These are phyloP conservation scores for Rhegmatorhina hoffmannsi DNA, from an alignment of 2,113 vertebrate genomes.

Conservation along the genomic window DNA sequence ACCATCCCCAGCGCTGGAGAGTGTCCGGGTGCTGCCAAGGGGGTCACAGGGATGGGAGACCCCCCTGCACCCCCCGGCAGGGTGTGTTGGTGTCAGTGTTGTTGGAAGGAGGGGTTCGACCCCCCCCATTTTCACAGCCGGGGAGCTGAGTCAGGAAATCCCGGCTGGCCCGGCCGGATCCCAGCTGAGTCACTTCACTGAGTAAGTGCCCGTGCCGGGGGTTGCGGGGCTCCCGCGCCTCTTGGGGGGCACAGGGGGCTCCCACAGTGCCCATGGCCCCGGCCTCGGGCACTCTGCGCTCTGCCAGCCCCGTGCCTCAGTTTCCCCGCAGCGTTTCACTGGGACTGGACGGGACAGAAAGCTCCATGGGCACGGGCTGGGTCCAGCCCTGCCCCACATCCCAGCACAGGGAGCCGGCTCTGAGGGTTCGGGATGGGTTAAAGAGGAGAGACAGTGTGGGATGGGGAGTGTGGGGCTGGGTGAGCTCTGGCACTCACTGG, in stretches of 20 bases:
- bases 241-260: not conserved
- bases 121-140: not conserved
- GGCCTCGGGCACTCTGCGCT: not conserved
- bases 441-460: not conserved
- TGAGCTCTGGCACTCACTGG: not conserved
- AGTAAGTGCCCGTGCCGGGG: not conserved
- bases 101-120: not conserved
- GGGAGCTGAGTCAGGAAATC: conserved; percentile 57
- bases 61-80: fast-evolving
- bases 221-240: not conserved
- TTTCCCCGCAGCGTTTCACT: not conserved
- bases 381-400: fast-evolving
- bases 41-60: not conserved
- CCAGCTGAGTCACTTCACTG: conserved; percentile 53
- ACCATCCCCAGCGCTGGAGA: fast-evolving
- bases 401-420: not conserved
- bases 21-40: fast-evolving
- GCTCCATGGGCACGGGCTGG: not conserved
- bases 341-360: not conserved
- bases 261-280: not conserved
- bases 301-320: not conserved
- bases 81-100: not conserved
- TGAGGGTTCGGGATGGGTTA: not conserved
- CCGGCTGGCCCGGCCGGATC: conserved; percentile 19
- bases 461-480: not conserved